Evolutionary conservation across 2,113 vertebrate species (phyloP), one percentile per base, ranked within the genome.

Genomic region (Odobenus rosmarus): DNA sequence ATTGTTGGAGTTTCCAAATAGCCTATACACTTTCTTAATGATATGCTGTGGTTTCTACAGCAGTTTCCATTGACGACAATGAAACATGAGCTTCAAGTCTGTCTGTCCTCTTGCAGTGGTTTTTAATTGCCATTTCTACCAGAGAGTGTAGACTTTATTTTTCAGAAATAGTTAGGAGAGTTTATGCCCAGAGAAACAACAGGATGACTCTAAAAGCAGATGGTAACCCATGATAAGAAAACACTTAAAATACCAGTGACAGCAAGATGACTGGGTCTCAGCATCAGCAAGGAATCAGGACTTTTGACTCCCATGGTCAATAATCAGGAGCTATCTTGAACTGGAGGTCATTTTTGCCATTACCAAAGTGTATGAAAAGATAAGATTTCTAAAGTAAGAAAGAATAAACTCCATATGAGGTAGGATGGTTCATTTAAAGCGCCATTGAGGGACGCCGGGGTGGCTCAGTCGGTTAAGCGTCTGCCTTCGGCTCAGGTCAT

Each of bases 1-100:
- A 81, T 64, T 42, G 61, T 93, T 92, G 72, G 33, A 53, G 42
- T 97, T 96, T 81, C 33, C 84, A 96, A 90, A 83, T 96, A 39
- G 94, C 72, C 31, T 87, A 3, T 51, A 80, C 42, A 13, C 46
- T 80, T 88, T 89, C 3, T 0, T 85, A 61, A 69, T 46, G 46
- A n/a, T 46, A 33, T 19, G 6, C 72, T 80, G 71, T 28, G 7
- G 51, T 84, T 97, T 77, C 33, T 55, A 42, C 6, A 83, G 59
- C 87, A 42, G 23, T 82, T 97, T 88, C 85, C 62, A 72, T 84
- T 59, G 39, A 7, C 4, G 79, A 55, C 72, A 86, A 83, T 76
- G 86, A 92, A 91, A 90, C 57, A 4, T 46, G 39, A 64, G 11
- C 69, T 62, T 23, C 28, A 74, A 67, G 74, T 83, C 31, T 67